These are phyloP conservation scores for Platyura marginata DNA, from an alignment of 1,140 invertebrate species.

Conservation along the genomic window DNA sequence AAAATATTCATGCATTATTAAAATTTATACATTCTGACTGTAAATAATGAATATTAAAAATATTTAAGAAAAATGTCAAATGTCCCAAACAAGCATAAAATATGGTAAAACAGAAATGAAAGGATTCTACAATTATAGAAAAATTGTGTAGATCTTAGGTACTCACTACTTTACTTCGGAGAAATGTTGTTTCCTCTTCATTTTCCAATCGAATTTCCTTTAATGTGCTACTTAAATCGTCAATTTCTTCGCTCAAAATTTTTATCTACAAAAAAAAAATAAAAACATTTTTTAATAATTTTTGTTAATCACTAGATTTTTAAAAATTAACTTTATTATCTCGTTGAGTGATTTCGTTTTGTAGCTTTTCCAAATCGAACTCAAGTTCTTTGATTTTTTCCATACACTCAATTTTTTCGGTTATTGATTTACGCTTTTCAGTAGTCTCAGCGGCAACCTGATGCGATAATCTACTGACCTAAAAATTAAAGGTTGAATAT, in stretches of 20 bases:
- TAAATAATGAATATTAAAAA: no score
- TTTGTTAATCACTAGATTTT: no score
- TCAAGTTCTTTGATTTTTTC: slow-evolving; percentile 43
- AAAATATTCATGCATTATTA: no score
- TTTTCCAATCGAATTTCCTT: slow-evolving; percentile 36
- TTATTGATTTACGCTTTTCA: slow-evolving; percentile 51
- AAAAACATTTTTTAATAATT: no score
- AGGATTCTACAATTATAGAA: no score
- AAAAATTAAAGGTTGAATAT: slow-evolving; percentile 15
- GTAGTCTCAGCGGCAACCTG: slow-evolving; percentile 64
- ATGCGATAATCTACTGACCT: slow-evolving; percentile 56
- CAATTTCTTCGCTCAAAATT: slow-evolving; percentile 38
- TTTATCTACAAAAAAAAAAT: slow-evolving; percentile 23
- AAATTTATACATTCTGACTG: no score
- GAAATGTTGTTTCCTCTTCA: slow-evolving; percentile 41
- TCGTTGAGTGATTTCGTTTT: slow-evolving; percentile 45
- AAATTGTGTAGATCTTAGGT: no score
- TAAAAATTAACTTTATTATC: slow-evolving; percentile 37
- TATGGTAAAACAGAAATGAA: no score
- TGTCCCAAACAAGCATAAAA: no score
- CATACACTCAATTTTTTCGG: slow-evolving; percentile 42
- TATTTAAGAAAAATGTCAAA: no score
- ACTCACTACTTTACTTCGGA: slow-evolving; percentile 46
- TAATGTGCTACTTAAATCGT: slow-evolving; percentile 38
- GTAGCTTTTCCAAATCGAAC: slow-evolving; percentile 47